Conservation (phyloP, 2,113 vertebrate genomes). For the Eidolon helvum region DNA sequence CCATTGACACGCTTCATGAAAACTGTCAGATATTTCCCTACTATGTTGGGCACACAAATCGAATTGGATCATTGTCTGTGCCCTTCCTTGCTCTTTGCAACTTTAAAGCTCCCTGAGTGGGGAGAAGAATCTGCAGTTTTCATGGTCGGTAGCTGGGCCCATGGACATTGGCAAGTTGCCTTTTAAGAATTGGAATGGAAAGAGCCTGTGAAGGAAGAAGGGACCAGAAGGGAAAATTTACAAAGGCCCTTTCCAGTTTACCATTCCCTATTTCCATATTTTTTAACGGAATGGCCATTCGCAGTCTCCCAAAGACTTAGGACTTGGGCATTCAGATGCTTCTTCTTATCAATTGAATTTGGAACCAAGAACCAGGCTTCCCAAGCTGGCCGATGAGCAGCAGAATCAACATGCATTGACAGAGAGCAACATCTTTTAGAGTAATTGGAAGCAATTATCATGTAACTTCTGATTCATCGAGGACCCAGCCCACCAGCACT, state of each 20-base stretch:
- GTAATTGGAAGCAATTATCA: conserved; percentile 57
- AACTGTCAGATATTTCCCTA: not conserved
- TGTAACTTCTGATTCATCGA: conserved; percentile 54
- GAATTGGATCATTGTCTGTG: not conserved
- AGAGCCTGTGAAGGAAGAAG: not conserved
- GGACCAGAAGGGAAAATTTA: not conserved
- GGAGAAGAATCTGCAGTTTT: not conserved
- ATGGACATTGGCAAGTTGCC: not conserved
- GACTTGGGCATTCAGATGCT: not conserved
- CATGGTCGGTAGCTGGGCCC: not conserved
- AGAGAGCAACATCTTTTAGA: conserved; percentile 28
- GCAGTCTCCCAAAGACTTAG: not conserved
- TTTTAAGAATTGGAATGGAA: not conserved
- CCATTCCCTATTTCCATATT: not conserved
- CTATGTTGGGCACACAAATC: not conserved
- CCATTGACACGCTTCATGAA: not conserved
- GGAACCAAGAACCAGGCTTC: not conserved
- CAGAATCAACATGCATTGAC: not conserved
- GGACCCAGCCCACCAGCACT: not conserved
- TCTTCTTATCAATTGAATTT: not conserved
- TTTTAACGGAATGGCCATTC: not conserved
- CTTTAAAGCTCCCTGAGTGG: not conserved
- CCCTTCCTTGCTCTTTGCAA: not conserved
- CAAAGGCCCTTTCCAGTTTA: not conserved
- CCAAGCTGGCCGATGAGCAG: not conserved